These are phyloP conservation scores for Noctua comes DNA, from an alignment of 2,888 invertebrate species.

Conservation along the genomic window DNA sequence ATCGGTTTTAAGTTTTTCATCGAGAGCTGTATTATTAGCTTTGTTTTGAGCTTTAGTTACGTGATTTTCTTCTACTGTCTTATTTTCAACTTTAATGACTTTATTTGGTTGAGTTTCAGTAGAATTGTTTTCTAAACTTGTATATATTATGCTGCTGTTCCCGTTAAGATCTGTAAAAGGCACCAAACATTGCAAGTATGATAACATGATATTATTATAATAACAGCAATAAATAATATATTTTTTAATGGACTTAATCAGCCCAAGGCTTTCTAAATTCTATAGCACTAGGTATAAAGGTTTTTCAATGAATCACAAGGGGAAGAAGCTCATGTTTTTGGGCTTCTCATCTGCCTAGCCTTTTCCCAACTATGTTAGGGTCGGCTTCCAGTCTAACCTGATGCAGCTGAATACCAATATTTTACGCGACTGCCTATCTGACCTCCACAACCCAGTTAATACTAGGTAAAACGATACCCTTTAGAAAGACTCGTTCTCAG, in stretches of 20 bases:
- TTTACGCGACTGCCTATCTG: no score
- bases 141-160: slow-evolving; percentile 71
- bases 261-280: background rate
- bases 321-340: background rate
- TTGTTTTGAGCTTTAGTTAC: background rate
- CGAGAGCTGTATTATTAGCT: background rate
- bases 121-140: slow-evolving; percentile 43
- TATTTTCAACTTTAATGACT: slow-evolving; percentile 21
- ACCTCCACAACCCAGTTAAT: no score
- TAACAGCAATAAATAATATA: background rate
- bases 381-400: no score
- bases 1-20: slow-evolving; percentile 5
- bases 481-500: no score
- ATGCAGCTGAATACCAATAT: no score
- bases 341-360: background rate
- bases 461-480: no score
- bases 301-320: background rate
- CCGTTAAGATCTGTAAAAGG: slow-evolving; percentile 81
- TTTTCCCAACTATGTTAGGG: no score
- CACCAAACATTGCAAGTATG: background rate
- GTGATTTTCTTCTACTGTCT: slow-evolving; percentile 1
- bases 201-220: background rate
- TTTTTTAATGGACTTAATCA: background rate
- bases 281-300: background rate
- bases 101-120: slow-evolving; percentile 23